Conservation (phyloP, 2,888 invertebrate genomes). For the Macrophya alboannulata region DNA sequence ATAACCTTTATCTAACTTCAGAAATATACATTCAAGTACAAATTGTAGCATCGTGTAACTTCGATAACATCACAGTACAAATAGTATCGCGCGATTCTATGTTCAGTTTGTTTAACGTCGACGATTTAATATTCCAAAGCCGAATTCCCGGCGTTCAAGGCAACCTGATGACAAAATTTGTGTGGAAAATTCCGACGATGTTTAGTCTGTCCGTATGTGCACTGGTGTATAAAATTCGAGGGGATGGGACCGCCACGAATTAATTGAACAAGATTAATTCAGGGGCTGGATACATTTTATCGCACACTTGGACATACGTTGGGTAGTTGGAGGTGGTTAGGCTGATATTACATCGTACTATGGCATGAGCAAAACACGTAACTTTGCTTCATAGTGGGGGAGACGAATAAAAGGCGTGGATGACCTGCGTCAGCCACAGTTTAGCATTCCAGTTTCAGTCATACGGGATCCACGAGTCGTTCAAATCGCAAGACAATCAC, state of each 20-base stretch:
- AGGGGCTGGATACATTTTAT: background rate
- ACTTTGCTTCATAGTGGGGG: slow-evolving; percentile 11
- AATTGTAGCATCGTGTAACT: background rate
- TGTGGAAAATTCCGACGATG: background rate
- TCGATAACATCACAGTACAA: background rate
- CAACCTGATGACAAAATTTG: background rate
- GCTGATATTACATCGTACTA: background rate
- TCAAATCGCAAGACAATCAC: background rate
- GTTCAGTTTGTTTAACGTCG: background rate
- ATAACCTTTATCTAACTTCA: background rate
- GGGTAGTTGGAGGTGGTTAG: background rate
- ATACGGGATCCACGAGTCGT: background rate
- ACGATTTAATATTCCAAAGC: background rate
- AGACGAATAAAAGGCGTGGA: slow-evolving; percentile 26
- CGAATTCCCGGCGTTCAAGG: background rate
- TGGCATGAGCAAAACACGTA: background rate
- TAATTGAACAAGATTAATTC: background rate
- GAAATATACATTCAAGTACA: background rate
- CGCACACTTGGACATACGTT: background rate
- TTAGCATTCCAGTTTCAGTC: background rate
- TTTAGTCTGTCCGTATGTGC: background rate
- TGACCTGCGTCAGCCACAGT: slow-evolving; percentile 20
- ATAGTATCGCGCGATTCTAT: background rate
- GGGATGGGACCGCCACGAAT: background rate
- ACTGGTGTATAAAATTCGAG: background rate